Percentiles rank a stretch among this genome's conserved stretches.
phyloP scores from a whole-genome alignment of 1,140 invertebrate genomes.

The Apis dorsata region DNA sequence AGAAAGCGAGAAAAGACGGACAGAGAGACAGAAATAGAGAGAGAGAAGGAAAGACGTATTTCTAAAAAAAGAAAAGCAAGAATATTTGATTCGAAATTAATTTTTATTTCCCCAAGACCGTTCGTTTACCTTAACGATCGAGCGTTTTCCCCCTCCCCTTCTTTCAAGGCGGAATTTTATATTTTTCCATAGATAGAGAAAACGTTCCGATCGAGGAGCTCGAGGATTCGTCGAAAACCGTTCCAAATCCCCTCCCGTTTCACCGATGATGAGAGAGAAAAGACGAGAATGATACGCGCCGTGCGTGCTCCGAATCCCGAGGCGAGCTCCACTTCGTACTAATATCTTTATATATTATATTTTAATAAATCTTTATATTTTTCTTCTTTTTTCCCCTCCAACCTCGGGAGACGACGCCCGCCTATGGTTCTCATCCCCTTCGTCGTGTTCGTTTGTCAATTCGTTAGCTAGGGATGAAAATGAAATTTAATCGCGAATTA shows the following conservation, averaged over 20 bases:
- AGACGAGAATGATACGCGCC: slow-evolving; percentile 36
- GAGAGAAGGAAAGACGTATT: not conserved
- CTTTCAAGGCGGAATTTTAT: not conserved
- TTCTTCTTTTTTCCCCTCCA: not conserved
- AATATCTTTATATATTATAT: slow-evolving; percentile 32
- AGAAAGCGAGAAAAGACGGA: too few species aligned
- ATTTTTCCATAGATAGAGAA: not conserved
- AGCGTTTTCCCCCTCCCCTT: not conserved
- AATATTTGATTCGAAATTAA: not conserved
- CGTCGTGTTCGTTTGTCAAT: slow-evolving; percentile 61
- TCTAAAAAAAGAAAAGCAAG: too few species aligned
- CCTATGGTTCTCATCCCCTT: slow-evolving; percentile 42
- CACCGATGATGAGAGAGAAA: not conserved
- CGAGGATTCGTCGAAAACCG: not conserved
- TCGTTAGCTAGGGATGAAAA: slow-evolving; percentile 24
- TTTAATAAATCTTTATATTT: too few species aligned
- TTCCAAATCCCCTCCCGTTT: slow-evolving; percentile 3
- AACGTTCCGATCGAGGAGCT: slow-evolving; percentile 10
- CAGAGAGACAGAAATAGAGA: too few species aligned
- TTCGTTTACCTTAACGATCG: slow-evolving; percentile 10
- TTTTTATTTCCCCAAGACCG: slow-evolving; percentile 14
- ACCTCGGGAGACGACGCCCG: slow-evolving; percentile 21
- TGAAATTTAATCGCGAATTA: not conserved
- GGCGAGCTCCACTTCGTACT: slow-evolving; percentile 42
- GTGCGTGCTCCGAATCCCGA: slow-evolving; percentile 21